These are phyloP conservation scores for Danaus chrysippus DNA, from an alignment of 2,888 invertebrate species.

Conservation along the genomic window DNA sequence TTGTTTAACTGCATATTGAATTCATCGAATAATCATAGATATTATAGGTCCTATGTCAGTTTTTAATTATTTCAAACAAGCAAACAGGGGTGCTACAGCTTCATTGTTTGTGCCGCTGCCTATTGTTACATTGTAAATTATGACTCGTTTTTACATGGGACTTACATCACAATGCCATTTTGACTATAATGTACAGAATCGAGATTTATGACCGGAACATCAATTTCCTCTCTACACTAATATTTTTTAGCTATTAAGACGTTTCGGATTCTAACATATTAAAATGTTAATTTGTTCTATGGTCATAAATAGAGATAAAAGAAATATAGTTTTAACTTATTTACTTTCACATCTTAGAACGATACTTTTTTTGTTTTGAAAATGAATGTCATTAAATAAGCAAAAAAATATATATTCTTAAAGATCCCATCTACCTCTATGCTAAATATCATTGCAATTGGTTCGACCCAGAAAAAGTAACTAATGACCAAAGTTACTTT, in stretches of 20 bases:
- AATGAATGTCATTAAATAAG: too few species aligned
- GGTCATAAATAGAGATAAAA: neutral
- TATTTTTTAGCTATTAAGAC: constrained; percentile 14
- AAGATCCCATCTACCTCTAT: too few species aligned
- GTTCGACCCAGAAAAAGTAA: too few species aligned
- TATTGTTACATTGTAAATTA: constrained; percentile 27
- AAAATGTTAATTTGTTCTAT: neutral
- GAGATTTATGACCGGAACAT: constrained; percentile 19
- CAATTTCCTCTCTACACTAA: constrained; percentile 20
- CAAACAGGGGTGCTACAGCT: neutral
- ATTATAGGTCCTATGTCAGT: too few species aligned
- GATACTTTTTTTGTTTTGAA: too few species aligned
- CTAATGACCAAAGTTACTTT: too few species aligned
- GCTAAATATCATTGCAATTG: too few species aligned
- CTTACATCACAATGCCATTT: constrained; percentile 15
- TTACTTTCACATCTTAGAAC: too few species aligned
- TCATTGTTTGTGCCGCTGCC: constrained; percentile 19
- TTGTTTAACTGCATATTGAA: too few species aligned
- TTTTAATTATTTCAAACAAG: neutral
- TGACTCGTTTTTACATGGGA: constrained; percentile 33
- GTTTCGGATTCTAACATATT: constrained; percentile 1
- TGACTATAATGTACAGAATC: constrained; percentile 15
- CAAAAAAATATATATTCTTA: too few species aligned
- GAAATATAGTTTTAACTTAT: too few species aligned
- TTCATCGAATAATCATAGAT: too few species aligned